Evolutionary conservation across 1,140 invertebrate genomes (phyloP), one percentile per base, ranked within the genome.

Genomic region (Neodiprion lecontei): DNA sequence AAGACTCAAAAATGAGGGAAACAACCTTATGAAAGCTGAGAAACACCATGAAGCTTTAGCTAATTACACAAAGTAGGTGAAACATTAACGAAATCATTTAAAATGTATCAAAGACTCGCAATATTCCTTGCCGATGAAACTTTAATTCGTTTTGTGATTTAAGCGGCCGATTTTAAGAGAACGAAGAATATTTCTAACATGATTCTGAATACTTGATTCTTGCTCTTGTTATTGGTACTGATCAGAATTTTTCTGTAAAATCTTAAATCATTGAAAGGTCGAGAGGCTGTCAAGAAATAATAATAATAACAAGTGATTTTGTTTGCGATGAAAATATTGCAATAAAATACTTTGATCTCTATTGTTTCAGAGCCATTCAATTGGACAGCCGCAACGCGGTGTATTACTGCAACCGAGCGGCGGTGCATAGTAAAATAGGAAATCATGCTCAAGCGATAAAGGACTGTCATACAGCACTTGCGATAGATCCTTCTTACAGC

Each of bases 401-500:
- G n/a, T 98, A 95, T 87, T 98, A 96, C 87, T 97, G 97, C 84
- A 99, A 98, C 86, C 92, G 97, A 78, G 97, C 97, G 68, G 97
- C 97, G 9, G 96, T 96, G 10, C 92, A 96, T 82, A 97, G 93
- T 81, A 96, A 96, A 86, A 88, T 98, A 73, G 92, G 93, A 53
- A 93, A 96, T 82, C 93, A 96, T 84, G 88, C 92, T 66, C 88
- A 91, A 74, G 96, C 97, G 10, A 94, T 99, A 70, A 92, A 94
- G 76, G 98, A 99, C 86, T 98, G 96, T 85, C 92, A 95, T 78
- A 92, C 92, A 70, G 97, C 98, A 9, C 88, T 99, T 65, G 90
- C 92, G 61, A 92, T 99, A 77, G 96, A 99, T 88, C 94, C 95
- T 0, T 91, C 92, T 50, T 99, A 99, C 85, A 94, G 95, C 75